Evolutionary conservation across 2,888 invertebrate species (phyloP), one percentile per base, ranked within the genome.

Genomic region (Drosophila paramelanica): DNA sequence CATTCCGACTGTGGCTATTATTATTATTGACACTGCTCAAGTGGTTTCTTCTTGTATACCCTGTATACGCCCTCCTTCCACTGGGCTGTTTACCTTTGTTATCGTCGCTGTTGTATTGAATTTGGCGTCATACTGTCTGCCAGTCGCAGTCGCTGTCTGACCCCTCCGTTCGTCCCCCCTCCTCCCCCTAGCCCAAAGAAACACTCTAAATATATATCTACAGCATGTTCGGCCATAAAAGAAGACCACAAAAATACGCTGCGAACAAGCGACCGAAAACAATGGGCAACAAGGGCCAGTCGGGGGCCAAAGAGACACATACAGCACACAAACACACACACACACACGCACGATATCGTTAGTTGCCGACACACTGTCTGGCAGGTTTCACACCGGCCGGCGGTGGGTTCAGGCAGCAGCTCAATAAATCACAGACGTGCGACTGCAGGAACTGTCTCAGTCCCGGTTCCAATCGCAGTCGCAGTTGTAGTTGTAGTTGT

Each of bases 71-170:
- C 3, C 4, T 23, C 39, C 49, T 23, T 46, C 17, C 17, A 56
- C 47, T 51, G 61, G 51, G 57, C 75, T 87, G 84, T 87, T 87
- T 87, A 87, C 89, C 85, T 89, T 83, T 79, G 89, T 89, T 89
- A 83, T 89, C 88, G 89, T 58, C 78, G 68, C 53, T 73, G 73
- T 68, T 75, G 74, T 83, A 70, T 86, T 88, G 85, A 84, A 81
- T 90, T 89, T 90, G 90, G 91, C 90, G 90, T 90, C 90, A 90
- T 86, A 91, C 90, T 90, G 90, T 90, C 90, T 90, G 90, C 81
- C 73, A 78, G 89, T 85, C 70, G 61, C 68, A 57, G 53, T 74
- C 46, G 36, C 53, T 23, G 58, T 65, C 75, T 57, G 51, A 43
- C 53, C 56, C 56, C 58, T 45, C 42, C 33, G 20, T n/a, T 49